phyloP scores from a whole-genome alignment of 1,140 invertebrate genomes.

The Cydia splendana region DNA sequence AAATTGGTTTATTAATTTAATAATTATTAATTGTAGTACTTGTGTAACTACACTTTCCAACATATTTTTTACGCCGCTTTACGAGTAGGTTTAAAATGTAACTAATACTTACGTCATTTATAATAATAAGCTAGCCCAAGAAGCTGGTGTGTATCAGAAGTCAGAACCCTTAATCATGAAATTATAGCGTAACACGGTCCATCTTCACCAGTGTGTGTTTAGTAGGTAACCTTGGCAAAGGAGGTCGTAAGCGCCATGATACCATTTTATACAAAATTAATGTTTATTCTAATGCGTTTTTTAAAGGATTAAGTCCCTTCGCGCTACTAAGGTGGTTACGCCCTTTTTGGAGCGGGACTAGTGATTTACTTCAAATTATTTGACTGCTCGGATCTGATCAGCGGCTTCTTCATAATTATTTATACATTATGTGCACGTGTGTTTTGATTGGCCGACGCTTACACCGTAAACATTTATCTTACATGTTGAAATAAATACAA shows the following conservation, averaged over 20 bases:
- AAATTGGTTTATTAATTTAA: too few species aligned
- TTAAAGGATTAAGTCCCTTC: not conserved
- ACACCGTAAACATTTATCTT: not conserved
- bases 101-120: not conserved
- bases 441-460: constrained; percentile 5
- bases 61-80: too few species aligned
- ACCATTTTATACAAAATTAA: not conserved
- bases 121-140: not conserved
- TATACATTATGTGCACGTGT: constrained; percentile 31
- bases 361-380: not conserved
- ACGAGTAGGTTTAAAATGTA: not conserved
- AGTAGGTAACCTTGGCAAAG: not conserved
- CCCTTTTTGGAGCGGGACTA: not conserved
- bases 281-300: not conserved
- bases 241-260: not conserved
- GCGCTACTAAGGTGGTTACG: not conserved
- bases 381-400: constrained; percentile 15
- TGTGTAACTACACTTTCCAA: too few species aligned
- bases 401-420: constrained; percentile 30
- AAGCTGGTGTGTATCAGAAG: not conserved
- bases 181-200: constrained; percentile 28
- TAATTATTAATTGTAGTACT: too few species aligned
- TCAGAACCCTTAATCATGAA: constrained; percentile 16
- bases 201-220: not conserved
- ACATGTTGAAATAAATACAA: too few species aligned